Percentiles rank a stretch among this genome's conserved stretches.
Evolutionary conservation across 2,797 vertebrate genomes (phyloP).

Genomic region (Smutsia temminckii): DNA sequence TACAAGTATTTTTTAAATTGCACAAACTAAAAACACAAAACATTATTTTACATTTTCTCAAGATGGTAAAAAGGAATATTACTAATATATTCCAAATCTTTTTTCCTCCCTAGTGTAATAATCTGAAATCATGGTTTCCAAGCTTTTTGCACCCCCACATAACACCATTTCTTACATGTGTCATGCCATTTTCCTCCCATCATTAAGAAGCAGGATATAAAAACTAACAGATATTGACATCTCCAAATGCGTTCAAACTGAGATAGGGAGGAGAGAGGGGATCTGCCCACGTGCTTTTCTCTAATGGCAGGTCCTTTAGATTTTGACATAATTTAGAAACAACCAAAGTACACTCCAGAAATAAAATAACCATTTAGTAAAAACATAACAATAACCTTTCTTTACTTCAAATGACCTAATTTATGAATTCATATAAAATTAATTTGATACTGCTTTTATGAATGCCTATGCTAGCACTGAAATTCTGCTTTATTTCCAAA

Average conservation of each 20-base stretch:
- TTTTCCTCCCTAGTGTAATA: neutral
- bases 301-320: neutral
- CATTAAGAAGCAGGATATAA: neutral
- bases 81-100: neutral
- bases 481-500: conserved; percentile 23
- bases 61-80: neutral
- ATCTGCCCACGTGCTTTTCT: neutral
- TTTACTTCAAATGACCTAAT: neutral
- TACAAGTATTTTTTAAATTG: neutral
- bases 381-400: neutral
- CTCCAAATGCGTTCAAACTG: neutral
- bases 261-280: neutral
- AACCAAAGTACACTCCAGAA: conserved; percentile 22
- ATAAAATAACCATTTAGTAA: conserved; percentile 42
- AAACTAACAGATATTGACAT: neutral
- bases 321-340: conserved; percentile 45
- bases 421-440: conserved; percentile 24
- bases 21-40: neutral
- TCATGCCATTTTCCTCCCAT: neutral
- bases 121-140: neutral
- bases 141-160: neutral
- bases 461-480: neutral
- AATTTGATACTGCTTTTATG: neutral
- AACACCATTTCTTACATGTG: too few species aligned
- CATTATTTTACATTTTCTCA: neutral